Base-by-base conservation (phyloP, 2,797 vertebrate species). In the Ibycter americanus region DNA sequence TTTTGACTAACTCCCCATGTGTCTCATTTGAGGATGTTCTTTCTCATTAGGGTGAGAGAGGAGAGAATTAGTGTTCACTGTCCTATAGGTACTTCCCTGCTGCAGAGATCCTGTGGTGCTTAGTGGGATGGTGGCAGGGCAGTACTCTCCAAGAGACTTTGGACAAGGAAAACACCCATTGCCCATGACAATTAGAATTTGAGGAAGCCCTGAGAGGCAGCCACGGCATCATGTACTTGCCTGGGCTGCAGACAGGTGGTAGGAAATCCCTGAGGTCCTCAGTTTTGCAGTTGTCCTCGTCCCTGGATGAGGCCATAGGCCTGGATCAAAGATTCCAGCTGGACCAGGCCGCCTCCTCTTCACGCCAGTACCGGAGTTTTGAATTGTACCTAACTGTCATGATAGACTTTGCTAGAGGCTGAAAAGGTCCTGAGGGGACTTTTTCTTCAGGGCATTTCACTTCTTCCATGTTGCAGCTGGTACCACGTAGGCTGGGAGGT, bases 11-110 rank as follows among this genome's bases (percentile, higher is more conserved):
- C 31, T 93, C 38, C 13, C 8, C 27, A 34, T 11, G 34, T 58
- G 23, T 87, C 61, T 94, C 38, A 51, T 82, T 72, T 94, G 70
- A 93, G 27, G 26, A 89, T 88, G n/a, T 62, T 89, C 22, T 81
- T 77, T 77, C 47, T 89, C 76, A 52, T 81, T 65, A 78, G 58
- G 26, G 25, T 70, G 26, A 77, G 26, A 83, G 38, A 85, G 38
- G 22, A 79, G 42, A 72, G 55, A 94, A 72, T 81, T 58, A 74
- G 51, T 31, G 55, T 74, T 90, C 8, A 2, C 20, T 59, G 34
- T 55, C 31, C 38, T 62, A 7, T 52, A 66, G 42, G 31, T 88
- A 20, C 4, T 26, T 88, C 51, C 38, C 20, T 81, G 14, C 27
- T 32, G 5, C 89, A 74, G 67, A 52, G 52, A 54, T 83, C 49